Base-by-base conservation (phyloP, 2,113 vertebrate species). In the Saguinus imperator region DNA sequence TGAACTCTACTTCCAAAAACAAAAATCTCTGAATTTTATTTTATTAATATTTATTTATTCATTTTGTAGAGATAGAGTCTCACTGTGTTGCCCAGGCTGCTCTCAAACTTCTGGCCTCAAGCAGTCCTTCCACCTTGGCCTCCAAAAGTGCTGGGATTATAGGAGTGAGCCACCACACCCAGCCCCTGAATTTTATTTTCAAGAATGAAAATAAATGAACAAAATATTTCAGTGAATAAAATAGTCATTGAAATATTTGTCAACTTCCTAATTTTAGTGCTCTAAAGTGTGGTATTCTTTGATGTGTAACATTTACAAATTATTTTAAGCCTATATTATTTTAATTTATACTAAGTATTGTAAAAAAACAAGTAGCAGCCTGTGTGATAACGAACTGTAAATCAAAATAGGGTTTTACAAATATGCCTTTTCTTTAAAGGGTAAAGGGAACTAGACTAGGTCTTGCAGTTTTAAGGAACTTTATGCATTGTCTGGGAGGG, bases 401-500 rank as follows among this genome's bases (percentile, higher is more conserved):
- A 76, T 94, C 57, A 91, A 87, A 96, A 92, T 83, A 89, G 18
- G 20, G 13, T 92, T 48, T 97, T 86, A 66, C 0, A 55, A 86
- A 89, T 85, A 29, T 79, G 48, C 17, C 52, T 88, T 97, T 13
- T 55, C 25, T 35, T 80, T 66, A 83, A 94, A 68, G 61, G 20
- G n/a, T 90, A 96, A 93, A 29, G 50, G 85, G 93, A 80, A 97
- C 96, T 97, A 88, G 97, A 77, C 50, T 45, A 87, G 94, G 75
- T 80, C 84, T 57, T 64, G 6, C 12, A 70, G 68, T 94, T 98
- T 97, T 95, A 94, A 98, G 94, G 97, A 94, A 96, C 92, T 94
- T 91, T 87, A 77, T 89, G 48, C 37, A 1, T 76, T 86, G 77
- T 77, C 25, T 76, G 72, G 37, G 50, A 91, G 92, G 97, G 96